phyloP scores from a whole-genome alignment of 2,113 vertebrate genomes.

The Carlito syrichta region DNA sequence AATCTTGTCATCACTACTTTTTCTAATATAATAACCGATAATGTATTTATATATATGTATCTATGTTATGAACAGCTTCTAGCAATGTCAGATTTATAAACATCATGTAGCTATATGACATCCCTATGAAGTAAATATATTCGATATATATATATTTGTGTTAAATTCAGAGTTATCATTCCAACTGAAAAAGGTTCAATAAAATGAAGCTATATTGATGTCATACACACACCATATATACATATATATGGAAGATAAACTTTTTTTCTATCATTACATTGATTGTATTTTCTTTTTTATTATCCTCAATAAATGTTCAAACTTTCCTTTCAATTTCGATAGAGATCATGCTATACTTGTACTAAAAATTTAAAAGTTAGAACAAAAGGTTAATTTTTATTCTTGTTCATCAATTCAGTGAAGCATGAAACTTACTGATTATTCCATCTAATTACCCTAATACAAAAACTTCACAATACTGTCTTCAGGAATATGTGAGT shows the following conservation, averaged over 20 bases:
- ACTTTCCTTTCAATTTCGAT: neutral
- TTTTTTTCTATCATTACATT: neutral
- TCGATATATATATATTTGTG: neutral
- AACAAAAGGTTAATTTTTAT: neutral
- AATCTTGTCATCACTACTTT: neutral
- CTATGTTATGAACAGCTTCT: neutral
- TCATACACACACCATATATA: neutral
- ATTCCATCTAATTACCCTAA: constrained; percentile 19
- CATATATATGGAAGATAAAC: neutral
- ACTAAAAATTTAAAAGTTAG: neutral
- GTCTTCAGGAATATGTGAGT: neutral
- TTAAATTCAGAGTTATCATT: neutral
- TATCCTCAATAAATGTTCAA: neutral
- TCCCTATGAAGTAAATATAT: neutral
- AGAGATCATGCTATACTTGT: neutral
- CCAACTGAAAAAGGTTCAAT: neutral
- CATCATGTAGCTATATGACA: neutral
- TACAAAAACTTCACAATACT: neutral
- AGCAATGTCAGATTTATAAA: neutral
- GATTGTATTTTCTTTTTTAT: neutral
- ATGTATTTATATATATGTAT: neutral
- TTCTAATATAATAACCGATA: neutral
- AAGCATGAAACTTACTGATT: neutral
- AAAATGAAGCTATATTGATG: neutral
- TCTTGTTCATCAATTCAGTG: neutral